Evolutionary conservation across 2,797 vertebrate genomes (phyloP), one percentile per base, ranked within the genome.

Genomic region (Pterois miles): DNA sequence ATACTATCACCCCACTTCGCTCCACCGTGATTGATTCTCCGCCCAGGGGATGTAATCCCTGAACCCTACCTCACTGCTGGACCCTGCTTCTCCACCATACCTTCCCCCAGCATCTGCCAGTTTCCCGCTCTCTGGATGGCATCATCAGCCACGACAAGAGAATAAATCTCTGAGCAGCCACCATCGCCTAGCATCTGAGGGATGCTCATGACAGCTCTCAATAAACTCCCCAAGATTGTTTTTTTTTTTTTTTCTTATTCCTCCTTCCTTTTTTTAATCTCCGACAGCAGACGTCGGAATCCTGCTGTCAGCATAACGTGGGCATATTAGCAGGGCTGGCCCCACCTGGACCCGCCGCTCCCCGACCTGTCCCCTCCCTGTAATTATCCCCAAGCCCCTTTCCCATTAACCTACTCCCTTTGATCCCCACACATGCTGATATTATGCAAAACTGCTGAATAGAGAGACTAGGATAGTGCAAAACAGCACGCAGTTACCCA

Each of bases 371-470:
- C 94, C 94, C 92, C 95, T 95, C 94, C 92, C 95, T 91, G 88
- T 96, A 96, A 96, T 96, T 96, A 96, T 96, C 94, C 91, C 95
- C 88, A 88, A 94, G 94, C 95, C 94, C 90, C 89, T 94, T 95
- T 93, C 93, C 94, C 90, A 95, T 96, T 95, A 96, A 96, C 96
- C 94, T 96, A 93, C 94, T 96, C 91, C 90, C 94, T 97, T 97
- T 97, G 96, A 96, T 97, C 96, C 97, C 91, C 43, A 69, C 77
- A 67, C 91, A 91, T 96, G 94, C 92, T 92, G 92, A 94, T 93
- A 96, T 96, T 96, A 96, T 95, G 95, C 93, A 97, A 97, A 97
- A 97, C 94, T 96, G 92, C 89, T 94, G 96, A 90, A 95, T 95
- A 86, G 89, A 88, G 94, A 91, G 88, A 90, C 90, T 93, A 86